Evolutionary conservation across 2,888 invertebrate genomes (phyloP), one percentile per base, ranked within the genome.

Genomic region (Lymantria monacha): DNA sequence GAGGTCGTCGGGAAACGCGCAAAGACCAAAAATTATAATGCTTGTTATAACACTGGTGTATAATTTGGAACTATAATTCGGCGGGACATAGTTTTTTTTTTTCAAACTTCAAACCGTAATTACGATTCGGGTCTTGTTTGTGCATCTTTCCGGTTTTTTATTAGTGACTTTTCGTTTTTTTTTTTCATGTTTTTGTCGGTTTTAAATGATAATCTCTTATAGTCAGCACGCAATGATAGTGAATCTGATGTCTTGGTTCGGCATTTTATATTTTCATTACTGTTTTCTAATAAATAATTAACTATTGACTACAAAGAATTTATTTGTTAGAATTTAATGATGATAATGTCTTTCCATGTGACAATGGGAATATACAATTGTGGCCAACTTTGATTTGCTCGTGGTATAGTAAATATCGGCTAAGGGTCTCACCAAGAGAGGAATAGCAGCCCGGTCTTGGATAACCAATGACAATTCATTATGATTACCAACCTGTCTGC

Each of bases 41-140:
- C 61, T 57, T 51, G 57, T 45, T 22, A 45, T 38, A 57, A 53
- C 49, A 37, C 15, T 40, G 47, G 61, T 61, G 64, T 87, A 84
- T 86, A 87, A 86, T 87, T 87, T 86, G 64, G 73, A 68, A 76
- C 81, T 79, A 82, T 85, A 85, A 84, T 85, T 82, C 74, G 74
- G 55, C 69, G 70, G 69, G 74, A 72, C 74, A 69, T 56, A 54
- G 58, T 55, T 69, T 63, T 69, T 65, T 69, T 69, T 65, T 69
- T 69, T 71, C 70, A 13, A 47, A 30, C 71, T 72, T 67, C 65
- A 63, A 50, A 47, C 58, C 62, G 67, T 81, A 81, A 81, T 83
- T 80, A 79, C 61, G 72, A 63, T 22, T 22, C 55, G 72, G 68
- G 57, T 66, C 67, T 63, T 63, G 61, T 60, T 67, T 71, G 60